Evolutionary conservation across 2,888 invertebrate species (phyloP).

Genomic region (Steromphala cineraria): DNA sequence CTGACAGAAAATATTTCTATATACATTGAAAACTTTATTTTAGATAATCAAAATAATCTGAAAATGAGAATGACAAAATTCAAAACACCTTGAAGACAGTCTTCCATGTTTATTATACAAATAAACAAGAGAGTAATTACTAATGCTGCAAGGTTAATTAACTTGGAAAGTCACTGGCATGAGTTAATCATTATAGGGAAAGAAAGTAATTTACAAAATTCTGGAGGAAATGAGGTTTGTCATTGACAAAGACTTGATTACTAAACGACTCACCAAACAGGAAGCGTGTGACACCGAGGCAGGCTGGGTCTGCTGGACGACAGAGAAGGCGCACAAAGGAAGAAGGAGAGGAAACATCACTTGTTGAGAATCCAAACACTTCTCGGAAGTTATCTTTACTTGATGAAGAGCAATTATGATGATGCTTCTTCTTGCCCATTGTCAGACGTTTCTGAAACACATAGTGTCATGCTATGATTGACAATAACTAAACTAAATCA

Average conservation of each 20-base stretch:
- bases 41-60: too few relatives aligned
- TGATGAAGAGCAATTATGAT: neutral
- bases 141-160: too few relatives aligned
- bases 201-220: too few relatives aligned
- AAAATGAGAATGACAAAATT: too few relatives aligned
- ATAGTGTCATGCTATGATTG: neutral
- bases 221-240: too few relatives aligned
- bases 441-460: neutral
- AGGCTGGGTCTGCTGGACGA: slow-evolving; percentile 81
- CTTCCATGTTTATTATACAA: too few relatives aligned
- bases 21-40: too few relatives aligned
- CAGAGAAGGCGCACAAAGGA: slow-evolving; percentile 92
- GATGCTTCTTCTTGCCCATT: neutral
- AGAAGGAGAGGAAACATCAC: slow-evolving; percentile 44
- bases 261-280: slow-evolving; percentile 82
- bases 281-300: slow-evolving; percentile 86
- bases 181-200: too few relatives aligned
- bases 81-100: too few relatives aligned
- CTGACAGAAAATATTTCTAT: too few relatives aligned
- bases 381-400: slow-evolving; percentile 37
- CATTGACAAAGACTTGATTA: neutral
- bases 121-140: too few relatives aligned
- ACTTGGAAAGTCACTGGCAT: too few relatives aligned
- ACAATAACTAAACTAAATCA: neutral
- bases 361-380: slow-evolving; percentile 54